These are phyloP conservation scores for Aplodontia rufa DNA, from an alignment of 2,113 vertebrate genomes.

Conservation along the genomic window DNA sequence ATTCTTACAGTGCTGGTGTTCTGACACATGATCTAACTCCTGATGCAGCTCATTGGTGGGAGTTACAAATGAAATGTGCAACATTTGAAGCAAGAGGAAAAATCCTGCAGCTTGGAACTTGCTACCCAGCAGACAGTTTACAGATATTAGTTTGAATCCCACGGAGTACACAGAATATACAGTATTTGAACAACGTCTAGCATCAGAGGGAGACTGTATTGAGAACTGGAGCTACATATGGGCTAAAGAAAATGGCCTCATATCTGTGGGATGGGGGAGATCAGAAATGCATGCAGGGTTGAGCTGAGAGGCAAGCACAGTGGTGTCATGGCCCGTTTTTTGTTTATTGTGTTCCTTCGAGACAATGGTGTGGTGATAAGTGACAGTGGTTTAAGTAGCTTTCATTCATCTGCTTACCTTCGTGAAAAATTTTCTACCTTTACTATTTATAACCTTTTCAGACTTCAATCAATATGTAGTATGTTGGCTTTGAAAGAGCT, in stretches of 20 bases:
- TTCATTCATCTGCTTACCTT: constrained; percentile 15
- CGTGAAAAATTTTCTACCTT: constrained; percentile 52
- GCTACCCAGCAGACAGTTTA: not conserved
- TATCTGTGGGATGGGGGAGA: not conserved
- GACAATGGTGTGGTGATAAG: constrained; percentile 30
- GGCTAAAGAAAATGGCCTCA: not conserved
- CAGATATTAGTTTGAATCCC: not conserved
- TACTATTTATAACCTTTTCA: constrained; percentile 52
- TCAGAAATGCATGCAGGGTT: not conserved
- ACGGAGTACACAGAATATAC: not conserved
- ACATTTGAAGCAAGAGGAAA: constrained; percentile 1
- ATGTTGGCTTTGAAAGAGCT: constrained; percentile 70
- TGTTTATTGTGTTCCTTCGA: not conserved
- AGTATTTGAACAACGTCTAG: not conserved
- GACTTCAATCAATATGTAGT: constrained; percentile 59
- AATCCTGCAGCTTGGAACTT: not conserved
- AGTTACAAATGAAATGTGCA: not conserved
- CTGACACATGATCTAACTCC: not conserved
- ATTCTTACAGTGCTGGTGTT: not conserved
- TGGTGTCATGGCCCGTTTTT: not conserved
- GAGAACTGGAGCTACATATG: not conserved
- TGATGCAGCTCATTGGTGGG: not conserved
- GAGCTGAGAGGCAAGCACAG: not conserved
- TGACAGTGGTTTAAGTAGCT: not conserved
- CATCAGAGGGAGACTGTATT: not conserved